Evolutionary conservation across 1,140 invertebrate genomes (phyloP), one percentile per base, ranked within the genome.

Genomic region (Trypoxylus dichotomus): DNA sequence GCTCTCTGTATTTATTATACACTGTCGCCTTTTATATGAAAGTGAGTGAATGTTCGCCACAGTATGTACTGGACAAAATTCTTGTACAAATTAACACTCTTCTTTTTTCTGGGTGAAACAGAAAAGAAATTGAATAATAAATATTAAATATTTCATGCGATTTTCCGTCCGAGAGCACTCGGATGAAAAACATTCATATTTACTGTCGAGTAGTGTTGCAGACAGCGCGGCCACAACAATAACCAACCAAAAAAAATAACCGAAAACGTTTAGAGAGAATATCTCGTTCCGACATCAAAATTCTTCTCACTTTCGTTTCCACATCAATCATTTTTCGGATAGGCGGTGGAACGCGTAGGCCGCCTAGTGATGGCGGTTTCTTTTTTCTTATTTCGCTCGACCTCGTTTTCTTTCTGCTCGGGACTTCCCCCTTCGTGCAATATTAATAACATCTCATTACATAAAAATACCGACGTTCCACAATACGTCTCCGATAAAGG

Each of bases 371-470:
- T 37, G 47, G 47, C 47, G 15, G 47, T 54, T 54, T 54, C 19
- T 47, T 47, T 47, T n/a, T 54, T 54, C 47, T 19, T 54, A 19
- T 54, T 54, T 19, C 11, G 47, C n/a, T n/a, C 47, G 15, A 19
- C 47, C 47, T 54, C 7, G 60, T 29, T 68, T 29, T 24, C 24
- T 24, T 27, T 15, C 8, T 27, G 8, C 25, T 7, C 60, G 24
- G 24, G 60, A 21, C 60, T 10, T 68, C 60, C 21, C 60, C 1
- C 60, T 29, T 27, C 60, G 21, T 68, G 60, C 60, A 68, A 68
- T 68, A 68, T 68, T 68, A 68, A 68, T 68, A 68, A 68, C 60
- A 68, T 68, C 60, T 68, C 60, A 68, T 68, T 68, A 68, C 60
- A 68, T 68, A 68, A 68, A 68, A 68, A 68, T 68, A 27, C 60